Evolutionary conservation across 2,797 vertebrate genomes (phyloP), one percentile per base, ranked within the genome.

Genomic region (Leptoclinus maculatus): DNA sequence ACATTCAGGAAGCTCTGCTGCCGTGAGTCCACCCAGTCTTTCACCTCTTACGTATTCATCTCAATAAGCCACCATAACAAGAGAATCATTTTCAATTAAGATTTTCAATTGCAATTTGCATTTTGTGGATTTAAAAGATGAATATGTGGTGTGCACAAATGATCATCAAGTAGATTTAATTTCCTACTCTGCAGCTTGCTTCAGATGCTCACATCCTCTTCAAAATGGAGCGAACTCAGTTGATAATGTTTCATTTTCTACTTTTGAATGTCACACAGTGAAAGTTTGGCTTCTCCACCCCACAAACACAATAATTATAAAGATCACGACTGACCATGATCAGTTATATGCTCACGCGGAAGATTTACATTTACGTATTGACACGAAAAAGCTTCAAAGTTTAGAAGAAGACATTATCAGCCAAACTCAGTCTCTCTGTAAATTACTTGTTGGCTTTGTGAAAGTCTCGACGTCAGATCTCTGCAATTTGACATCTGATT

Each of bases 1-100:
- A 99, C 64, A 94, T 99, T 83, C 96, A 99, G 66, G 98, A 99
- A 87, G 96, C 97, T 13, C 92, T 98, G 71, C 94, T 97, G 80
- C 98, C 98, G 98, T 99, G 95, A 95, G 98, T 97, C 51, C 27
- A 3, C 16, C 1, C 11, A 8, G 3, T 71, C 29, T 27, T 2
- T 49, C 23, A 38, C 12, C 38, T 63, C 5, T n/a, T 38, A 0
- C 25, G 29, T 11, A 21, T 27, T 65, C 17, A 23, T 10, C 21
- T 10, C 32, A 39, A 27, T 21, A 11, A 43, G 9, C 19, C 53
- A 45, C 29, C 27, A 23, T 38, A 69, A 41, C 27, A 27, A 38
- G 39, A 34, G 0, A 47, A 45, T n/a, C 1, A 13, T 25, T 65
- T 8, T 38, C 3, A 38, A 6, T 27, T 1, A 2, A 34, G 13